Conservation (phyloP, 2,888 invertebrate genomes). For the Acleris cristana region DNA sequence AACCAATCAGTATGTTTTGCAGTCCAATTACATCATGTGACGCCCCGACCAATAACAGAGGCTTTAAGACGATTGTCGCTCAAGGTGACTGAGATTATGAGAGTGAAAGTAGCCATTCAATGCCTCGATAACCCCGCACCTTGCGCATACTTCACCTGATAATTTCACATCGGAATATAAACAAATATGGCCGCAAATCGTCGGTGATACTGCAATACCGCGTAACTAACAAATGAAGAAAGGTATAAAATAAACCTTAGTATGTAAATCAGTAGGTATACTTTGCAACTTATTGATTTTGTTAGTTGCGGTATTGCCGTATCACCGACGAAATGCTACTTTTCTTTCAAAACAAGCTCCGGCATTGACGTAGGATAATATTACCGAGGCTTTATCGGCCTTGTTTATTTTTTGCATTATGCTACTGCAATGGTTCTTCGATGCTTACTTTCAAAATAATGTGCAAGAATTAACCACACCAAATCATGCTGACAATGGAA, state of each 20-base stretch:
- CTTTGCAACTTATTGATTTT: too few relatives aligned
- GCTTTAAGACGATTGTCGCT: slow-evolving; percentile 48
- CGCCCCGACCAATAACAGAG: slow-evolving; percentile 51
- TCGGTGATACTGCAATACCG: too few relatives aligned
- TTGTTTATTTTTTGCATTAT: neutral
- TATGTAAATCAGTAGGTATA: too few relatives aligned
- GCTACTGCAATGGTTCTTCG: neutral
- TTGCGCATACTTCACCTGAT: slow-evolving; percentile 3
- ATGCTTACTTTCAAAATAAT: too few relatives aligned
- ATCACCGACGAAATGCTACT: too few relatives aligned
- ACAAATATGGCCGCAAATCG: slow-evolving; percentile 15
- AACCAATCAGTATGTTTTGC: slow-evolving; percentile 21
- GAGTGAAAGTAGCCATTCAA: slow-evolving; percentile 49
- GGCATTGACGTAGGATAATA: slow-evolving; percentile 1
- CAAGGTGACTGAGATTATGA: slow-evolving; percentile 55
- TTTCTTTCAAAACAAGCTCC: slow-evolving; percentile 18
- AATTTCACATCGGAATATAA: slow-evolving; percentile 20
- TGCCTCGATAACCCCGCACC: slow-evolving; percentile 47
- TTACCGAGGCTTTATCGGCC: slow-evolving; percentile 3
- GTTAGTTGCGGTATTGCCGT: too few relatives aligned
- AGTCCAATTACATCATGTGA: slow-evolving; percentile 46
- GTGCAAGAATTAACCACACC: too few relatives aligned
- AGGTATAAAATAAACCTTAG: too few relatives aligned
- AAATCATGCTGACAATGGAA: too few relatives aligned
- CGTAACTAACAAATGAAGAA: too few relatives aligned